Base-by-base conservation (phyloP, 1,140 invertebrate species). In the Phthorimaea operculella region DNA sequence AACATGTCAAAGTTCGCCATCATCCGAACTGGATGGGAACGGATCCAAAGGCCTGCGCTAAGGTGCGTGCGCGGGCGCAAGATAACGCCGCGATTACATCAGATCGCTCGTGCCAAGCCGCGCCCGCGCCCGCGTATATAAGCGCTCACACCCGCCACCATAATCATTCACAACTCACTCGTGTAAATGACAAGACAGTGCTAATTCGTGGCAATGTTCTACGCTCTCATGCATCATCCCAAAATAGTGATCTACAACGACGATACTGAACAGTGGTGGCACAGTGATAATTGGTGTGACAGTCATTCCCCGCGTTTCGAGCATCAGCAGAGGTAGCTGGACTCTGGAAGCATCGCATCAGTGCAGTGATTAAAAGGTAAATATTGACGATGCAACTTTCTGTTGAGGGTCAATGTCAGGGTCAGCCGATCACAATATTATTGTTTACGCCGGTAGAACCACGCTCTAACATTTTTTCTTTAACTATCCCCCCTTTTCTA, bases 181-280 rank as follows among this genome's bases (percentile, higher is more conserved):
- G 57, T 72, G 45, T 80, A 74, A 62, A 84, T 82, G 79, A 72
- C 64, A 70, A 75, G 62, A 72, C 66, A 47, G 69, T 71, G 72
- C 65, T 79, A 79, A 57, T 70, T 77, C 62, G 81, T 84, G 79
- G 81, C 74, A 84, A 84, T 84, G 81, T 71, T 82, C 73, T 74
- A 74, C 79, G 74, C 74, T 77, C 74, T 68, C 79, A 81, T 84
- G 79, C 62, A 78, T 79, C 62, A 74, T 66, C 59, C 63, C 70
- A 62, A 72, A 63, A 66, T 61, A 58, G 56, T 74, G 58, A 70
- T 70, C 68, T 75, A 59, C 64, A 65, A 74, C 62, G 62, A 63
- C 33, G 65, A 76, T 64, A 73, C 73, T 77, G 72, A 79, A 74
- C 76, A 80, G 74, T 78, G 77, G 79, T 84, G 81, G 81, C 65